Evolutionary conservation across 2,888 invertebrate species (phyloP).

Genomic region (Ornithoptera priamus): DNA sequence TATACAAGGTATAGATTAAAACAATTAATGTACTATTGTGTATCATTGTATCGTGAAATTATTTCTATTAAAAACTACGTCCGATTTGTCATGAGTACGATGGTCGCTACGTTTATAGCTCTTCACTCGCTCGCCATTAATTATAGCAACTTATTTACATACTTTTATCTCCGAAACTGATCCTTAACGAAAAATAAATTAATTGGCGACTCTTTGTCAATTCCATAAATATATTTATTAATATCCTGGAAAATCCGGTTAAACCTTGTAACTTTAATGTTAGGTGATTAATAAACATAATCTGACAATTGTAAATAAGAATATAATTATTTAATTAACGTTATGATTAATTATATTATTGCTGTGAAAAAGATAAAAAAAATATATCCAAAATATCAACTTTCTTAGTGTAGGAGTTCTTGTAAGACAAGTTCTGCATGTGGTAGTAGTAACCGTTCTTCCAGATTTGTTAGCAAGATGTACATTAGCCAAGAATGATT

Average conservation of each 20-base stretch:
- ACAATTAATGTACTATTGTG: slow-evolving; percentile 1
- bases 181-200: neutral
- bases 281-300: slow-evolving; percentile 10
- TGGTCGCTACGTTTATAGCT: slow-evolving; percentile 6
- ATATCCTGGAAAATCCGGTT: slow-evolving; percentile 12
- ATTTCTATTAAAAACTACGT: slow-evolving; percentile 9
- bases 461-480: too few relatives aligned
- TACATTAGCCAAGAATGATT: too few relatives aligned
- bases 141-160: slow-evolving; percentile 18
- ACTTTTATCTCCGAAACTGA: slow-evolving; percentile 8
- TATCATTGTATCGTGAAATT: neutral
- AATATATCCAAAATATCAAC: too few relatives aligned
- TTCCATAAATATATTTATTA: slow-evolving; percentile 14
- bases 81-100: slow-evolving; percentile 14
- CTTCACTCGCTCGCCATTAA: neutral
- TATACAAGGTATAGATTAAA: slow-evolving; percentile 3
- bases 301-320: neutral
- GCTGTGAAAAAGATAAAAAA: too few relatives aligned
- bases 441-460: too few relatives aligned
- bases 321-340: too few relatives aligned
- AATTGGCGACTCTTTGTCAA: slow-evolving; percentile 7
- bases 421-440: too few relatives aligned
- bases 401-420: too few relatives aligned
- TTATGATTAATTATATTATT: too few relatives aligned
- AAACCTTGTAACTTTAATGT: slow-evolving; percentile 3